Base-by-base conservation (phyloP, 2,113 vertebrate genomes). In the Corythoichthys intestinalis region DNA sequence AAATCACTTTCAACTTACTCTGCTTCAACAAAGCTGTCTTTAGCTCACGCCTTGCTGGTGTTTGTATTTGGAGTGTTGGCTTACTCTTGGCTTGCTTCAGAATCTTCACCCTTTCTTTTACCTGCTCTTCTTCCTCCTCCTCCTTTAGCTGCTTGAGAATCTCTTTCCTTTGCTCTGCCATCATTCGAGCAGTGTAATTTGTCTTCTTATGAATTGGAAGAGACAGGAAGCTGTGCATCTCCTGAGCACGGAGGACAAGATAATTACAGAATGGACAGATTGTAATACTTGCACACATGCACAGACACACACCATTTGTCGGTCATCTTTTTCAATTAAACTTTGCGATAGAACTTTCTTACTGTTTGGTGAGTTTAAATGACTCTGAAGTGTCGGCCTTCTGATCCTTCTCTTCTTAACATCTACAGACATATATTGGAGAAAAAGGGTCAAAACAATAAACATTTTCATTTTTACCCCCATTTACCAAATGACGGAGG, bases 131-230 rank as follows among this genome's bases (percentile, higher is more conserved):
- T 20, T 58, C 60, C 2, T 56, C 70, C 35, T 54, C 54, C 49
- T 83, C 72, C 48, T 90, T 76, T 3, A 90, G 90, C 47, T 88
- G 83, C 34, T 84, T 79, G 81, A 85, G 82, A 67, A 93, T 75
- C 75, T 89, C 78, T 34, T 75, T 91, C 69, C 85, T 90, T 35
- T 93, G 53, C 8, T 73, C 79, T 70, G 78, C 61, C 67, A 37
- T 84, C 1, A 69, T 84, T 58, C 77, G 85, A 6, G 83, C 82
- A 0, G 90, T 60, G 39, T 83, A 85, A 20, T 93, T 91, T 1
- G 73, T 85, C 85, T 95, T 96, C 85, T 94, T 83, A 1, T 94
- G 84, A 67, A 94, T 86, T 60, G 87, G 91, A 79, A 93, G 69
- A 4, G 74, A 69, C 78, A 91, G 89, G 78, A 87, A 92, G 76